A percentile compares a stretch with the other conserved stretches of the same genome.
Evolutionary conservation across 2,113 vertebrate genomes (phyloP).

Genomic region (Puma concolor): DNA sequence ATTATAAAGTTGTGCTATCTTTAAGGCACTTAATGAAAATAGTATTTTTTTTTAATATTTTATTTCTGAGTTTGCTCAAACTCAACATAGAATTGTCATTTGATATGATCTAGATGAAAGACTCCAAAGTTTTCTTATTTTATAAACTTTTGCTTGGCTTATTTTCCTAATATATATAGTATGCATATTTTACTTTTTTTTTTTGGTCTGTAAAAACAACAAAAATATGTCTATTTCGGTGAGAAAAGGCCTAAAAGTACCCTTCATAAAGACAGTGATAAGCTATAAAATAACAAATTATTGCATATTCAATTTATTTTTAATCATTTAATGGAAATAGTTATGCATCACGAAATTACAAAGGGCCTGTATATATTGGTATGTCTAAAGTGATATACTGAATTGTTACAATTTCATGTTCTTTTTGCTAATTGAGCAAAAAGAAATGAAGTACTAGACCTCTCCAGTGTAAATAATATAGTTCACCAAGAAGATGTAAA

Average conservation of each 20-base stretch:
- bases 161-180: neutral
- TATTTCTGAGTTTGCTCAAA: conserved; percentile 35
- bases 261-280: neutral
- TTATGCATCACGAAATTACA: neutral
- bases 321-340: conserved; percentile 5
- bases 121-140: neutral
- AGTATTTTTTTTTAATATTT: conserved; percentile 4
- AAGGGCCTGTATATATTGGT: neutral
- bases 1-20: neutral
- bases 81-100: neutral
- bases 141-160: conserved; percentile 15
- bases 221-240: neutral
- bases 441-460: neutral
- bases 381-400: neutral
- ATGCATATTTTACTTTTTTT: neutral
- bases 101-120: neutral
- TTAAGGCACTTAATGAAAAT: neutral
- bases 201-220: neutral
- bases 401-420: neutral
- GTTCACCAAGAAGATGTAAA: neutral
- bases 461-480: neutral
- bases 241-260: neutral
- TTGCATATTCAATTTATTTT: neutral
- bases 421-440: neutral
- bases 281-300: neutral